Percentiles rank a stretch among this genome's conserved stretches.
Conservation (phyloP, 2,797 vertebrate genomes). For the Esox masquinongy region DNA sequence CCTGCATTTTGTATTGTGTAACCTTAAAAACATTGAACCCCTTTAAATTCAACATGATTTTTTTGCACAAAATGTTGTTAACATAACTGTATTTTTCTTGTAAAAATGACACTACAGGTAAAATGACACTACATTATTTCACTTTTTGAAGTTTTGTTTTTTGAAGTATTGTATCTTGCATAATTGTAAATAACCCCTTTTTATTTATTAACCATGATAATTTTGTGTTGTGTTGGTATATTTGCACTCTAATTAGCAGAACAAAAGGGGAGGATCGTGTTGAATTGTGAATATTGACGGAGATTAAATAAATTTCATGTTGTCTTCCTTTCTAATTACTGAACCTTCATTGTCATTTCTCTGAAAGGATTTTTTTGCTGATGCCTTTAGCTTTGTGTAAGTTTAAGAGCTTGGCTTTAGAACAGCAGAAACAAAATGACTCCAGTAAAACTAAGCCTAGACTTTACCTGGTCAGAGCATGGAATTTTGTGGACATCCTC, state of each 20-base stretch:
- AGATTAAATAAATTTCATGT: conserved; percentile 76
- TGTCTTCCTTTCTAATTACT: conserved; percentile 40
- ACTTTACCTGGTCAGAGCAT: not conserved
- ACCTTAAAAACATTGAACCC: not conserved
- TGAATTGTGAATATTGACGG: conserved; percentile 69
- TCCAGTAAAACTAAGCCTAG: not conserved
- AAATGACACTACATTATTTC: conserved; percentile 36
- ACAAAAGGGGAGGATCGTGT: conserved; percentile 72
- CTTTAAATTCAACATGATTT: conserved; percentile 27
- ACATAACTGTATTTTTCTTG: conserved; percentile 44
- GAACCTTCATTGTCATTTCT: not conserved
- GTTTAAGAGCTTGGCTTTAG: not conserved
- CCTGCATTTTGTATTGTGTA: not conserved
- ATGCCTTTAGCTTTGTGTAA: conserved; percentile 7
- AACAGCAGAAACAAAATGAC: not conserved
- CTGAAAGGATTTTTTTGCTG: not conserved
- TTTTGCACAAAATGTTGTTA: conserved; percentile 60
- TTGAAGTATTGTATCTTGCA: conserved; percentile 48
- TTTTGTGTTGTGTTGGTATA: conserved; percentile 71
- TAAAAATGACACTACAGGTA: conserved; percentile 29
- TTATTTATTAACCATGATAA: conserved; percentile 78
- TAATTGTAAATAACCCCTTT: conserved; percentile 72
- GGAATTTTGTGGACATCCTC: not conserved
- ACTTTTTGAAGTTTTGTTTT: conserved; percentile 53
- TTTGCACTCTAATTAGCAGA: conserved; percentile 72